Percentiles rank a stretch among this genome's conserved stretches.
Conservation (phyloP, 2,797 vertebrate genomes). For the Muscicapa comitata region DNA sequence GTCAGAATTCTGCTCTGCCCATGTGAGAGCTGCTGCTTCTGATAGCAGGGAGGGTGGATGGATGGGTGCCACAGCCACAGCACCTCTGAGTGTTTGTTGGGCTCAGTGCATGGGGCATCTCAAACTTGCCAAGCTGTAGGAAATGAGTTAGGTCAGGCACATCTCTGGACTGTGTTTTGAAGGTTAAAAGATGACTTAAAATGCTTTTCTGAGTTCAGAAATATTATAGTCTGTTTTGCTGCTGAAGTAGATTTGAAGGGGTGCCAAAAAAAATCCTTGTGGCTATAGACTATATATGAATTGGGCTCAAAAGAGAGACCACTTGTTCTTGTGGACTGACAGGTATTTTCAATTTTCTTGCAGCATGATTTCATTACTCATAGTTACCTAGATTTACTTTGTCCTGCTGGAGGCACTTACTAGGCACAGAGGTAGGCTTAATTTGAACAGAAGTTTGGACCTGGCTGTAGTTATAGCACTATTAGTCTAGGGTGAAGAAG, state of each 20-base stretch:
- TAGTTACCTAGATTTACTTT: conserved; percentile 60
- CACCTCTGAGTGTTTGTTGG: background rate
- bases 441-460: conserved; percentile 56
- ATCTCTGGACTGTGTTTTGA: conserved; percentile 12
- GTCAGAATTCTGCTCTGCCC: background rate
- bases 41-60: background rate
- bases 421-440: conserved; percentile 35
- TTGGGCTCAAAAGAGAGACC: conserved; percentile 27
- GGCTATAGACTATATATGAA: background rate
- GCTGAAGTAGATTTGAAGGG: conserved; percentile 24
- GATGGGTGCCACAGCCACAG: background rate
- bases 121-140: background rate
- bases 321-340: conserved; percentile 48
- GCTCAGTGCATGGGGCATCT: background rate
- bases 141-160: background rate
- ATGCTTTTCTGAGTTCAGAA: conserved; percentile 31
- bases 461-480: conserved; percentile 33
- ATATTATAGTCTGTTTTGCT: background rate
- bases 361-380: conserved; percentile 46
- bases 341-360: conserved; percentile 50
- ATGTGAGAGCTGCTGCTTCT: background rate
- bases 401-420: conserved; percentile 48
- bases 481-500: conserved; percentile 42
- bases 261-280: conserved; percentile 25
- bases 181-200: conserved; percentile 39